Evolutionary conservation across 2,888 invertebrate genomes (phyloP), one percentile per base, ranked within the genome.

Genomic region (Zygaena filipendulae): DNA sequence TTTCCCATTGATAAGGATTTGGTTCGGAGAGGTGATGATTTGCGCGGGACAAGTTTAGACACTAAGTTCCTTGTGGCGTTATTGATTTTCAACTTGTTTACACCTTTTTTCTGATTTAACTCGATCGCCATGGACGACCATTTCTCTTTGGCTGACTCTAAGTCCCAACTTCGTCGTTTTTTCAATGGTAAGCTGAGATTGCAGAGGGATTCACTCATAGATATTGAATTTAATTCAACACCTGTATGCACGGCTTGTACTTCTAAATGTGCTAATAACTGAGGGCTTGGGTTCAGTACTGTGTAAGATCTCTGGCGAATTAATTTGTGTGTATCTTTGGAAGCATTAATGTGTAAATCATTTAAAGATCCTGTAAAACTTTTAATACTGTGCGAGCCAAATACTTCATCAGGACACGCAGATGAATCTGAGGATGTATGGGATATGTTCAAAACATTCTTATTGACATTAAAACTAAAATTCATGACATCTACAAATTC

Each of bases 301-400:
- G 90, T 88, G 49, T 92, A 93, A 0, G 93, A 93, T 36, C 88
- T 86, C 48, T 90, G 89, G 27, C 92, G 80, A 7, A 87, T 75
- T 30, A 90, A 58, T 8, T 34, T 36, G 30, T 54, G 46, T 2
- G 51, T 35, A 2, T 51, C 59, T 40, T 59, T 70, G 3, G 49
- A 35, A 39, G 61, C 61, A 5, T 67, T 64, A 7, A 56, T 59
- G 30, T 74, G 62, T 27, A 81, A 54, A 36, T 81, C 63, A 38
- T 69, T 68, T 0, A 81, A 54, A n/a, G 81, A 81, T 2, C 81
- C 80, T 4, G 80, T 54, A 44, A 72, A 63, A 53, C 75, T 67
- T 53, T 80, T 69, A 6, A 64, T 49, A 36, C 56, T 58, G 2
- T 71, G 45, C 3, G 71, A 71, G 6, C 61, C 40, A 4, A 7